phyloP scores from a whole-genome alignment of 1,140 invertebrate species.

The Bombus polaris region DNA sequence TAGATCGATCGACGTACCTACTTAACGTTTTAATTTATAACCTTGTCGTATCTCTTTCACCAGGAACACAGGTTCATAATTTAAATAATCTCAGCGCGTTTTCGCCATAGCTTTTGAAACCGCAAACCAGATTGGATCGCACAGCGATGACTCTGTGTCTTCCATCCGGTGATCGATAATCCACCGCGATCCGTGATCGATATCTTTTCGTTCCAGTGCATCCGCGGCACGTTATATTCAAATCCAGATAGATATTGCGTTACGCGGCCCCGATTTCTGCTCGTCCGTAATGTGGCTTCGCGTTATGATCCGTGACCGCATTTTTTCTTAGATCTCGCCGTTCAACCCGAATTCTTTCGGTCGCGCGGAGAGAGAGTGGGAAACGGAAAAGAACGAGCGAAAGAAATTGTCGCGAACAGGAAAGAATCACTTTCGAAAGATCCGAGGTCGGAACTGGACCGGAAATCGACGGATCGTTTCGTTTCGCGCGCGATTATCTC shows the following conservation, averaged over 20 bases:
- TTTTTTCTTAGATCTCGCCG: conserved; percentile 68
- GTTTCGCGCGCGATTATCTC: conserved; percentile 49
- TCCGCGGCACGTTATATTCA: conserved; percentile 59
- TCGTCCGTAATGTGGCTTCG: conserved; percentile 71
- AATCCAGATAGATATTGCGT: conserved; percentile 67
- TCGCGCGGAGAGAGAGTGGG: neutral
- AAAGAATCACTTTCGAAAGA: conserved; percentile 60
- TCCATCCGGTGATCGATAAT: conserved; percentile 22
- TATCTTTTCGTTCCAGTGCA: conserved; percentile 45
- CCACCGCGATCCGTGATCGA: conserved; percentile 12
- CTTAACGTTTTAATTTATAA: neutral
- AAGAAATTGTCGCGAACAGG: conserved; percentile 4
- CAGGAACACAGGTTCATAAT: neutral
- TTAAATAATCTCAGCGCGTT: neutral
- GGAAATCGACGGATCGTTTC: conserved; percentile 56
- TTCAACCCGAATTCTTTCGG: conserved; percentile 58
- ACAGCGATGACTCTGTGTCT: neutral
- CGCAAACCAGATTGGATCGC: neutral
- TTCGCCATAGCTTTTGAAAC: neutral
- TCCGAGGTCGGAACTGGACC: conserved; percentile 58
- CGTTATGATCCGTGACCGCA: conserved; percentile 69
- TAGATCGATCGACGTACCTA: neutral
- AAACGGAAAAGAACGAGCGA: too few species aligned
- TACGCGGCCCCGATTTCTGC: conserved; percentile 70
- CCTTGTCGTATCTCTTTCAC: neutral